phyloP scores from a whole-genome alignment of 1,140 invertebrate species.

The Achroia grisella region DNA sequence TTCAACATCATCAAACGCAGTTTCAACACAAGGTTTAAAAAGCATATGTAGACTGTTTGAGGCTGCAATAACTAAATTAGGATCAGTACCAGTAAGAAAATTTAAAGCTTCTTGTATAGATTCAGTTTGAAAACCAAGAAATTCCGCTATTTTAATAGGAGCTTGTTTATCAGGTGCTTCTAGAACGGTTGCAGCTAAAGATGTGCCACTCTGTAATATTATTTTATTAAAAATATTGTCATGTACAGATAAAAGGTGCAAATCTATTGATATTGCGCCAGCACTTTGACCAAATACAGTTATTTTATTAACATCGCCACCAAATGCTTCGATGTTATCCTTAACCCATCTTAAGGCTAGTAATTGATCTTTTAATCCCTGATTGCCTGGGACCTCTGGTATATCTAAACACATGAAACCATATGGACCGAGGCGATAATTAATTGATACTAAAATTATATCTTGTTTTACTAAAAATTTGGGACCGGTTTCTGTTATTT shows the following conservation, averaged over 20 bases:
- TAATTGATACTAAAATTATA: slow-evolving; percentile 75
- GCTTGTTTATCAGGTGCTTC: slow-evolving; percentile 2
- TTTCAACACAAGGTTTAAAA: slow-evolving; percentile 7
- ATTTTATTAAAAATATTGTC: slow-evolving; percentile 12
- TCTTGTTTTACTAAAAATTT: slow-evolving; percentile 73
- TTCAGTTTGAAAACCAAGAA: slow-evolving; percentile 8
- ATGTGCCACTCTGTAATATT: slow-evolving; percentile 9
- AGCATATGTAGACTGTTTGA: neutral
- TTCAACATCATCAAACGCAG: neutral
- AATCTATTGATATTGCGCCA: slow-evolving; percentile 60
- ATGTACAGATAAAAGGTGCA: slow-evolving; percentile 11
- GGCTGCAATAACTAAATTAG: slow-evolving; percentile 5
- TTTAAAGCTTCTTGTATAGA: slow-evolving; percentile 3
- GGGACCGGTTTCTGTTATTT: slow-evolving; percentile 52
- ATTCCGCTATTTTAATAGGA: slow-evolving; percentile 6
- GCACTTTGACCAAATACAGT: slow-evolving; percentile 79
- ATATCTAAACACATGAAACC: slow-evolving; percentile 80
- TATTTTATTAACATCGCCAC: slow-evolving; percentile 78
- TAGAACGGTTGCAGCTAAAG: neutral
- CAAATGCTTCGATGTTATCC: slow-evolving; percentile 78
- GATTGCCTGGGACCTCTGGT: slow-evolving; percentile 79
- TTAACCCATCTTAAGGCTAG: slow-evolving; percentile 77
- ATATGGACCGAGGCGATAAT: slow-evolving; percentile 77
- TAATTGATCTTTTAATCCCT: slow-evolving; percentile 80
- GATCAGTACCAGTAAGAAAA: neutral